Percentiles rank a stretch among this genome's conserved stretches.
Conservation (phyloP, 2,113 vertebrate genomes). For the Aegotheles bennettii region DNA sequence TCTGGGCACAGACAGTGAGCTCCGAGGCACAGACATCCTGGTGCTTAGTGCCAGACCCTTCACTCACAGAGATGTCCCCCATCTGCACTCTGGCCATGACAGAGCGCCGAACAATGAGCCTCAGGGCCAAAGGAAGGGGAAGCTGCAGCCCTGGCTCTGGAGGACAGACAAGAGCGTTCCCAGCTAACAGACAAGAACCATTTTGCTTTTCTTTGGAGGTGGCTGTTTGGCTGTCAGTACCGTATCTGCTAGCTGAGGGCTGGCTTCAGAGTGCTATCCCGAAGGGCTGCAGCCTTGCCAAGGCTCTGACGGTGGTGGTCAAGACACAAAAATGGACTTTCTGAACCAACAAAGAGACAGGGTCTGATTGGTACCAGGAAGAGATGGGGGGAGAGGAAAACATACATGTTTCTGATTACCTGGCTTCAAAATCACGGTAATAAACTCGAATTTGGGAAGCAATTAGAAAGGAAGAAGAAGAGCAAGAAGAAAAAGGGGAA, state of each 20-base stretch:
- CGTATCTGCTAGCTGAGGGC: not conserved
- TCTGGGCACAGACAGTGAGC: not conserved
- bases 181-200: not conserved
- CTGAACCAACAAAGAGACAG: not conserved
- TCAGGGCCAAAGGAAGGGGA: not conserved
- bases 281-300: not conserved
- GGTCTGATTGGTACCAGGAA: not conserved
- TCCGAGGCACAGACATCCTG: not conserved
- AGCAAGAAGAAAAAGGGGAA: conserved; percentile 27
- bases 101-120: not conserved
- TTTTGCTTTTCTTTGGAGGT: not conserved
- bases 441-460: conserved; percentile 15
- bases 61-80: not conserved
- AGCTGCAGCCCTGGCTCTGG: not conserved
- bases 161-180: not conserved
- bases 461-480: conserved; percentile 48
- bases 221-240: not conserved
- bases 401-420: conserved; percentile 19
- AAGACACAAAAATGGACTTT: not conserved
- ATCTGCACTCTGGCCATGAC: accelerated
- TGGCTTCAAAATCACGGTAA: not conserved
- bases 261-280: not conserved
- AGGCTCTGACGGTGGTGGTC: not conserved
- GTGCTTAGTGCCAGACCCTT: not conserved
- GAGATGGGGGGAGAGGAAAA: not conserved